A percentile compares a stretch with the other conserved stretches of the same genome.
These are phyloP conservation scores for Schrankia costaestrigalis DNA, from an alignment of 2,888 invertebrate genomes.

Conservation along the genomic window DNA sequence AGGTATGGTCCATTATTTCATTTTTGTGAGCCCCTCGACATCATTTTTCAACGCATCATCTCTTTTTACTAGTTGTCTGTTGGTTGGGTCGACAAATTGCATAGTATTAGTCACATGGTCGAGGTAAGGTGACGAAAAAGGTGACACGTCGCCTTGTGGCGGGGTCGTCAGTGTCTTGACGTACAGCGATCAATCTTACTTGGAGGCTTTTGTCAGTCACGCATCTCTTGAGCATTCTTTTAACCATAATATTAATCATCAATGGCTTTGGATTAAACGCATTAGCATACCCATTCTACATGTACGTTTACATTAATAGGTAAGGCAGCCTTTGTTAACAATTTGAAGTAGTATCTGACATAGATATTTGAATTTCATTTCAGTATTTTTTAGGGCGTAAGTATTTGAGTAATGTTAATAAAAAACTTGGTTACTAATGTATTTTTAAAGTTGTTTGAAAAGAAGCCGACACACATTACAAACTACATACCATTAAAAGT, in stretches of 20 bases:
- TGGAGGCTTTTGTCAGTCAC: slow-evolving; percentile 56
- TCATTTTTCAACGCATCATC: slow-evolving; percentile 78
- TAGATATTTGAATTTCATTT: background rate
- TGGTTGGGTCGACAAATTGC: slow-evolving; percentile 75
- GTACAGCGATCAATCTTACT: slow-evolving; percentile 68
- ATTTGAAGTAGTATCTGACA: slow-evolving; percentile 5
- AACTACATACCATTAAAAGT: too few species aligned
- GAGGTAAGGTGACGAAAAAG: slow-evolving; percentile 78
- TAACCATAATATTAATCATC: slow-evolving; percentile 38
- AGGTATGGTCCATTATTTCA: slow-evolving; percentile 77
- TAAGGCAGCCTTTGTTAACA: slow-evolving; percentile 3
- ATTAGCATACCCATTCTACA: slow-evolving; percentile 46
- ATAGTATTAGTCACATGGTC: slow-evolving; percentile 76
- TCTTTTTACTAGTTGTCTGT: slow-evolving; percentile 72
- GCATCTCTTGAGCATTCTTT: slow-evolving; percentile 56
- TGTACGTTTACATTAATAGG: slow-evolving; percentile 6
- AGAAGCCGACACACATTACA: too few species aligned
- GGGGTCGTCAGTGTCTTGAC: slow-evolving; percentile 49
- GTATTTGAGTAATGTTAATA: too few species aligned
- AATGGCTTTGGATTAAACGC: slow-evolving; percentile 50
- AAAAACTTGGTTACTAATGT: too few species aligned
- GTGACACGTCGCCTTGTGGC: slow-evolving; percentile 65
- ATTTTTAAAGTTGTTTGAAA: too few species aligned
- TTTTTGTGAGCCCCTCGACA: slow-evolving; percentile 77
- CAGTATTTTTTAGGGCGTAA: too few species aligned